These are phyloP conservation scores for Miltochrista miniata DNA, from an alignment of 2,888 invertebrate species.

Conservation along the genomic window DNA sequence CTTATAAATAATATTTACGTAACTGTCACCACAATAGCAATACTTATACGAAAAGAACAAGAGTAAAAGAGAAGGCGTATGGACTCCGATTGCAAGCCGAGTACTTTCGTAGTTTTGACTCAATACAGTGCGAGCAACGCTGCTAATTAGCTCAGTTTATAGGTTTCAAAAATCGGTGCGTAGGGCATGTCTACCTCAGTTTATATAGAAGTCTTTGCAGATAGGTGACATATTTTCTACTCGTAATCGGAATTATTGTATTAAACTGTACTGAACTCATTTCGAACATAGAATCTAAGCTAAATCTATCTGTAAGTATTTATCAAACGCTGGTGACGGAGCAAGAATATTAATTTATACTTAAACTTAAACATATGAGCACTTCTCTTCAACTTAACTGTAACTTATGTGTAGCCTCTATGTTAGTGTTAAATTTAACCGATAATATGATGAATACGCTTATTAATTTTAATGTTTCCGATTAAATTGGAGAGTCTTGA, in stretches of 20 bases:
- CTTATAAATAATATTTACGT: too few species aligned
- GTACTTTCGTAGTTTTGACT: too few species aligned
- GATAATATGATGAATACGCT: conserved; percentile 79
- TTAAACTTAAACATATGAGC: conserved; percentile 49
- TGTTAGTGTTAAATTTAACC: conserved; percentile 68
- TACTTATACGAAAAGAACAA: too few species aligned
- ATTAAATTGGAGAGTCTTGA: conserved; percentile 81
- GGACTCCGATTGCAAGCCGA: too few species aligned
- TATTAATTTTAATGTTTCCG: conserved; percentile 83
- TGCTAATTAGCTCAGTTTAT: too few species aligned
- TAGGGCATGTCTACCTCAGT: too few species aligned
- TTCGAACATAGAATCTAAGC: conserved; percentile 46
- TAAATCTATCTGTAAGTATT: conserved; percentile 53
- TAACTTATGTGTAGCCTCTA: conserved; percentile 47
- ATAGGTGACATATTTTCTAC: conserved; percentile 38
- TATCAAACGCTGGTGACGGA: conserved; percentile 71
- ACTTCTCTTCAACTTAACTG: conserved; percentile 48
- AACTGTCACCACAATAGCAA: too few species aligned
- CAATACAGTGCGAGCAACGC: too few species aligned
- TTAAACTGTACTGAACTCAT: conserved; percentile 58
- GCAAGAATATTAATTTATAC: conserved; percentile 51
- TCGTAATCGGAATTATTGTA: conserved; percentile 40
- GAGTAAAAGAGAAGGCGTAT: too few species aligned
- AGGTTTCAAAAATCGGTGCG: too few species aligned
- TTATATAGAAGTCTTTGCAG: too few species aligned